A percentile compares a stretch with the other conserved stretches of the same genome.
These are phyloP conservation scores for Albula goreensis DNA, from an alignment of 2,113 vertebrate species.

Conservation along the genomic window DNA sequence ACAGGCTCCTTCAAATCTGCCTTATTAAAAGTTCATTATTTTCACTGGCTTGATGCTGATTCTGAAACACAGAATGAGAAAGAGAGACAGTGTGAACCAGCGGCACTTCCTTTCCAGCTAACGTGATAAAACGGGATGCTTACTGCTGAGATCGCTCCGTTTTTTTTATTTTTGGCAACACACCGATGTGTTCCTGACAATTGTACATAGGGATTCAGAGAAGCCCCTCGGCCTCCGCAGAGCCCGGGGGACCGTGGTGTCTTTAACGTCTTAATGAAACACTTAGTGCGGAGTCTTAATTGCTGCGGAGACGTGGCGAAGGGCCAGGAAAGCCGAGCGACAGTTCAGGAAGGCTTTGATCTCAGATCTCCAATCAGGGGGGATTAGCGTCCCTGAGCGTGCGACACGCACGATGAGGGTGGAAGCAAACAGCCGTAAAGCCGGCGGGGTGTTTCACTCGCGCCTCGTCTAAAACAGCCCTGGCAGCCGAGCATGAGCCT, in stretches of 20 bases:
- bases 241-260: not conserved
- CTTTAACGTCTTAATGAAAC: constrained; percentile 44
- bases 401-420: constrained; percentile 57
- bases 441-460: constrained; percentile 7
- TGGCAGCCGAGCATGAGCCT: not conserved
- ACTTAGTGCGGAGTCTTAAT: constrained; percentile 35
- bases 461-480: not conserved
- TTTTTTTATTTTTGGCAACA: not conserved
- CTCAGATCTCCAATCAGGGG: constrained; percentile 63
- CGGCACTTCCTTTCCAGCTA: not conserved
- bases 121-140: not conserved
- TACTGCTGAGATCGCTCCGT: not conserved
- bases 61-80: not conserved
- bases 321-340: constrained; percentile 51
- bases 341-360: constrained; percentile 64
- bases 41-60: not conserved
- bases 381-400: constrained; percentile 63
- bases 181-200: not conserved
- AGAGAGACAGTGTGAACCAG: not conserved
- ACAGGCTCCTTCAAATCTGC: not conserved
- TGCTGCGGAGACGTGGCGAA: constrained; percentile 8
- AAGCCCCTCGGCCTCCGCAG: not conserved
- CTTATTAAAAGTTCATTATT: not conserved
- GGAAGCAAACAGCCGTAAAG: constrained; percentile 23
- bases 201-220: not conserved